Percentiles rank a stretch among this genome's conserved stretches.
These are phyloP conservation scores for Ormyrus labotus DNA, from an alignment of 2,888 invertebrate genomes.

Conservation along the genomic window DNA sequence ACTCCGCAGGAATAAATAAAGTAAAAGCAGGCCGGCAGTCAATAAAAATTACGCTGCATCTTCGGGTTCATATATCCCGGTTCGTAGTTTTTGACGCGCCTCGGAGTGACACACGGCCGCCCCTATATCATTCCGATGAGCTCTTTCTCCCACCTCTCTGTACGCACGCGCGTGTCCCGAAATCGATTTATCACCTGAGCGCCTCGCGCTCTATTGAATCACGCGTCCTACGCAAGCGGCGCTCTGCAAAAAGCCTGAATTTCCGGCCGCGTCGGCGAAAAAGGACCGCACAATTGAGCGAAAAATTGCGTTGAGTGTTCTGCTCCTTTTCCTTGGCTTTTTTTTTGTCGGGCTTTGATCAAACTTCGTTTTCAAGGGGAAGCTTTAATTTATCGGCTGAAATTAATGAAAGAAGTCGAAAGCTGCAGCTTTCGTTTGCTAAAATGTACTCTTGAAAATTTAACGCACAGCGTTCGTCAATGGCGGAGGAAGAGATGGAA, in stretches of 20 bases:
- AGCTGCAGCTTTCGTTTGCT: conserved; percentile 34
- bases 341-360: conserved; percentile 1
- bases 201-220: conserved; percentile 22
- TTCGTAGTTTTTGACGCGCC: conserved; percentile 21
- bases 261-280: neutral
- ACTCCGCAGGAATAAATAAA: neutral
- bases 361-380: conserved; percentile 27
- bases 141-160: neutral
- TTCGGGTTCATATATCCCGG: conserved; percentile 6
- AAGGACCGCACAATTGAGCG: no score
- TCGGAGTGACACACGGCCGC: conserved; percentile 10
- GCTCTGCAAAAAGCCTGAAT: neutral
- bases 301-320: no score
- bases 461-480: conserved; percentile 9
- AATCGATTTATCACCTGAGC: conserved; percentile 33
- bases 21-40: neutral
- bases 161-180: neutral
- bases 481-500: conserved; percentile 1
- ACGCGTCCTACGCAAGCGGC: neutral
- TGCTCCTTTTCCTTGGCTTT: no score
- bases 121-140: conserved; percentile 16
- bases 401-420: conserved; percentile 39
- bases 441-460: conserved; percentile 51
- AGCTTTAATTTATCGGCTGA: conserved; percentile 33
- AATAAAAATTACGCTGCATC: conserved; percentile 35